Evolutionary conservation across 2,888 invertebrate species (phyloP).

Genomic region (Pomacea canaliculata): DNA sequence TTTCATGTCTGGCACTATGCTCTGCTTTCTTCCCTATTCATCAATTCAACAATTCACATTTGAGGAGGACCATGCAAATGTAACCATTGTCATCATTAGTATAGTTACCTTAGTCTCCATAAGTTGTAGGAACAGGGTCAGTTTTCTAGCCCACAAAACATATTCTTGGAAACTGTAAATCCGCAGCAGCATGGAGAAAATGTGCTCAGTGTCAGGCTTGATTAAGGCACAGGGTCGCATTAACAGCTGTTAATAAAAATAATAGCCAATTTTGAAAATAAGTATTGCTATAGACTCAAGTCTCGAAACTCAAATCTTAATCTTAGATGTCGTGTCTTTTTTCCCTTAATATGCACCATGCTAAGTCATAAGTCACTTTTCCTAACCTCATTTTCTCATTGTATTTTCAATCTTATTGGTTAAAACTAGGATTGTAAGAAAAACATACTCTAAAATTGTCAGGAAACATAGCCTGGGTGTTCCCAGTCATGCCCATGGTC

Average conservation of each 20-base stretch:
- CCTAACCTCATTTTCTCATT: too few relatives aligned
- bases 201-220: slow-evolving; percentile 55
- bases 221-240: slow-evolving; percentile 67
- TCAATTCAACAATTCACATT: too few relatives aligned
- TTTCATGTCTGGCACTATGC: too few relatives aligned
- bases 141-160: slow-evolving; percentile 53
- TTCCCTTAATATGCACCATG: too few relatives aligned
- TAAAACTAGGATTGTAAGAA: too few relatives aligned
- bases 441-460: slow-evolving; percentile 61
- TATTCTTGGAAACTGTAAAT: slow-evolving; percentile 58
- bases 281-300: neutral
- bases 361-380: too few relatives aligned
- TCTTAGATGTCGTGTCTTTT: too few relatives aligned
- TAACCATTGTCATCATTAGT: too few relatives aligned
- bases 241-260: slow-evolving; percentile 46
- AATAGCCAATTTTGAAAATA: neutral
- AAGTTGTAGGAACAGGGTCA: slow-evolving; percentile 54
- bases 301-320: neutral
- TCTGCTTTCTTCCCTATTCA: too few relatives aligned
- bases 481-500: slow-evolving; percentile 55
- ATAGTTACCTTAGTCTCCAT: slow-evolving; percentile 57
- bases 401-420: too few relatives aligned
- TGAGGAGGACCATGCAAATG: too few relatives aligned
- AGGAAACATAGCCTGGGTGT: slow-evolving; percentile 53
- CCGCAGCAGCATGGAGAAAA: slow-evolving; percentile 55